Percentiles rank a stretch among this genome's conserved stretches.
Conservation (phyloP, 1,140 invertebrate species). For the Euura lappo region DNA sequence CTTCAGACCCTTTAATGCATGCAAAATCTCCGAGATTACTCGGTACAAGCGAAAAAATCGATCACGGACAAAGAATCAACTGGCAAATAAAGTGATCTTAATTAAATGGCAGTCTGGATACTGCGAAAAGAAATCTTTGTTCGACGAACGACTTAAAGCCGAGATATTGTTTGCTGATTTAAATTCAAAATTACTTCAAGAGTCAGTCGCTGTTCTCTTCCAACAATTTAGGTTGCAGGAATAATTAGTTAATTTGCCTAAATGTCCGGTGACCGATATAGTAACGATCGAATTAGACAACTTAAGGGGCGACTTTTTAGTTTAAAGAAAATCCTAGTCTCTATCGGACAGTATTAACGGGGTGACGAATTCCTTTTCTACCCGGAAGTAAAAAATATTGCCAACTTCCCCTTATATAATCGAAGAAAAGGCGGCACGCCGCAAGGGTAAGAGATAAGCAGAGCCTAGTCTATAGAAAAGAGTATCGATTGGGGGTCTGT, state of each 20-base stretch:
- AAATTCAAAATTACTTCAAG: not conserved
- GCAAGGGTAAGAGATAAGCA: constrained; percentile 51
- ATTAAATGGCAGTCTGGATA: constrained; percentile 49
- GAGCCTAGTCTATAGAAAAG: constrained; percentile 57
- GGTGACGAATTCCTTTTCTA: constrained; percentile 25
- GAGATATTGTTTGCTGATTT: constrained; percentile 21
- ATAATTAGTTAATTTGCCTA: not conserved
- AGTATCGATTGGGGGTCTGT: constrained; percentile 54
- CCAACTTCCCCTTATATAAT: constrained; percentile 44
- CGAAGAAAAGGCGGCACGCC: constrained; percentile 23
- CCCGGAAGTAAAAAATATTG: constrained; percentile 57
- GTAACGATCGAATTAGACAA: not conserved
- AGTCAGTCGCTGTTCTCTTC: not conserved
- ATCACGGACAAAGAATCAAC: constrained; percentile 39
- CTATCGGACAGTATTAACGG: not conserved
- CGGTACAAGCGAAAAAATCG: not conserved
- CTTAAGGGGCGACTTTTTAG: not conserved
- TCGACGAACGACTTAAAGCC: constrained; percentile 31
- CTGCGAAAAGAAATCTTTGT: constrained; percentile 32
- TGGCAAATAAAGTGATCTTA: constrained; percentile 51
- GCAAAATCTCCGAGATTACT: not conserved
- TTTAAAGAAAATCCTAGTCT: no score
- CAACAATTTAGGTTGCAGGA: not conserved
- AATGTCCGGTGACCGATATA: not conserved
- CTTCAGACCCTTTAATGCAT: not conserved